These are phyloP conservation scores for Rhincodon typus DNA, from an alignment of 2,797 vertebrate genomes.

Conservation along the genomic window DNA sequence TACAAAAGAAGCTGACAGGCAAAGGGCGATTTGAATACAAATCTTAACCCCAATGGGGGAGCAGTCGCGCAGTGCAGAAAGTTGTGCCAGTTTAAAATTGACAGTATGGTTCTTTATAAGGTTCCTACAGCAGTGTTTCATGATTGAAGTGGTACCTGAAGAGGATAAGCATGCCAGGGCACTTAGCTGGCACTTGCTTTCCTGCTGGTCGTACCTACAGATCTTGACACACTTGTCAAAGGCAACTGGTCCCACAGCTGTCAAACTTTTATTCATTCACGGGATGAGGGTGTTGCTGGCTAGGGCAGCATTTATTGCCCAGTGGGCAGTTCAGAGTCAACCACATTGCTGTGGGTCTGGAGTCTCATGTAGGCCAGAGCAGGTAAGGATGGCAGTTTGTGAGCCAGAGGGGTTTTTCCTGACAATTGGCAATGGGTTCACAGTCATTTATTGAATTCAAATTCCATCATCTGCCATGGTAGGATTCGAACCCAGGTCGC, in stretches of 20 bases:
- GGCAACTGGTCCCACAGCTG: neutral
- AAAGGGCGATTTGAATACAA: neutral
- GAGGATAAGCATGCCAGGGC: neutral
- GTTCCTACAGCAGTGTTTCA: neutral
- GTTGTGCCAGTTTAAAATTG: neutral
- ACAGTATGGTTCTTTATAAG: neutral
- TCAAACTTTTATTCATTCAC: too few relatives aligned
- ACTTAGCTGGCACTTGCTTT: neutral
- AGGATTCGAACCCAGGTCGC: too few relatives aligned
- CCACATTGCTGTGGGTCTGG: too few relatives aligned
- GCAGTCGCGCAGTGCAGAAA: neutral
- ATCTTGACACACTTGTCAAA: neutral
- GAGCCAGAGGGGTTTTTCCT: too few relatives aligned
- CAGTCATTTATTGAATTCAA: too few relatives aligned
- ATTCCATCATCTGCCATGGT: too few relatives aligned
- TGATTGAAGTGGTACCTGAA: neutral
- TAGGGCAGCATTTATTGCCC: too few relatives aligned
- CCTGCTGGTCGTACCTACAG: neutral
- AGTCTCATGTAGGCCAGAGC: too few relatives aligned
- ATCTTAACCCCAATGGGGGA: neutral
- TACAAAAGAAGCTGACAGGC: neutral
- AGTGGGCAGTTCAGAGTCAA: too few relatives aligned
- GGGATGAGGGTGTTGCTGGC: too few relatives aligned
- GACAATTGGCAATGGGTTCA: too few relatives aligned
- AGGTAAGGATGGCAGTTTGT: too few relatives aligned